A percentile compares a stretch with the other conserved stretches of the same genome.
Conservation (phyloP, 2,888 invertebrate species). For the Drosophila demipolita region DNA sequence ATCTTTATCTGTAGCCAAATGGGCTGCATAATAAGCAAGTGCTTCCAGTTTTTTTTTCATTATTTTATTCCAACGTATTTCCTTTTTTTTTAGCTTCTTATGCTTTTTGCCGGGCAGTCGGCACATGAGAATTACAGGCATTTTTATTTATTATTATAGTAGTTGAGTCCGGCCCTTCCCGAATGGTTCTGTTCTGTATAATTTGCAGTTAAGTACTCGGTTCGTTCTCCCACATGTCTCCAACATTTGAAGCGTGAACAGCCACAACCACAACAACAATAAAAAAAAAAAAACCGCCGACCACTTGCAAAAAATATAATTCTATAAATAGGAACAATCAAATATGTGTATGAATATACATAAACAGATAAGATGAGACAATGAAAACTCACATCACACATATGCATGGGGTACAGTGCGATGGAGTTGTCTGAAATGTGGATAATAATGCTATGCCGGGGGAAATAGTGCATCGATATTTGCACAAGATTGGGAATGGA, state of each 20-base stretch:
- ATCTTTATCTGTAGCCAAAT: slow-evolving; percentile 36
- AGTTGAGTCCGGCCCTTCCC: slow-evolving; percentile 47
- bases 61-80: slow-evolving; percentile 11
- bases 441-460: not conserved
- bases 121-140: slow-evolving; percentile 77
- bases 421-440: not conserved
- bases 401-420: slow-evolving; percentile 9
- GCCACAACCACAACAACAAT: slow-evolving; percentile 5
- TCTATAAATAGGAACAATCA: slow-evolving; percentile 38
- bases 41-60: slow-evolving; percentile 39
- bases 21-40: slow-evolving; percentile 75
- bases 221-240: slow-evolving; percentile 61
- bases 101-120: slow-evolving; percentile 22
- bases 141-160: slow-evolving; percentile 73
- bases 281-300: slow-evolving; percentile 32
- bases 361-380: slow-evolving; percentile 52
- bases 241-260: slow-evolving; percentile 52
- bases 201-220: slow-evolving; percentile 64
- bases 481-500: not conserved
- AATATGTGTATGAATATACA: slow-evolving; percentile 23
- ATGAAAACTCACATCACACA: slow-evolving; percentile 36
- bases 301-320: slow-evolving; percentile 55
- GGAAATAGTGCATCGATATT: not conserved
- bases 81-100: slow-evolving; percentile 14
- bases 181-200: slow-evolving; percentile 45